Evolutionary conservation across 2,797 vertebrate genomes (phyloP).

Genomic region (Onychomys leucogaster): DNA sequence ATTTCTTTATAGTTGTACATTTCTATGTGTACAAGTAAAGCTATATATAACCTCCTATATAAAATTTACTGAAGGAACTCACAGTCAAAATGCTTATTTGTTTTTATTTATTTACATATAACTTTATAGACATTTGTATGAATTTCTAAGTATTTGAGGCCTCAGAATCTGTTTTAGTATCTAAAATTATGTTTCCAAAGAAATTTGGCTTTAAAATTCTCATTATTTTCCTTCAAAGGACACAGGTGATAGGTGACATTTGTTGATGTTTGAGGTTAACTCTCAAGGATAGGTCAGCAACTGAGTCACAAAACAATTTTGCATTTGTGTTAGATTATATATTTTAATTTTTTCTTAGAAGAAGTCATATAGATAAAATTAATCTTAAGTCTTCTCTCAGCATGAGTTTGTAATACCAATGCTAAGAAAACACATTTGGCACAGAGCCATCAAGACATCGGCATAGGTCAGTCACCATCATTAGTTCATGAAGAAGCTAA

Average conservation of each 20-base stretch:
- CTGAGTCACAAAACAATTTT: slow-evolving; percentile 45
- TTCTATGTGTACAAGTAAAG: background rate
- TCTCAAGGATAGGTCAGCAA: slow-evolving; percentile 6
- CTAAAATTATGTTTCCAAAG: slow-evolving; percentile 22
- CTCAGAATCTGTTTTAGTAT: slow-evolving; percentile 7
- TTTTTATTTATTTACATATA: background rate
- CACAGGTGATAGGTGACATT: slow-evolving; percentile 40
- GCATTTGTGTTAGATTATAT: background rate
- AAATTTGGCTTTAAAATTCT: slow-evolving; percentile 15
- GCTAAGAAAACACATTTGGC: slow-evolving; percentile 3
- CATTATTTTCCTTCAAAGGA: background rate
- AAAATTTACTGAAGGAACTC: background rate
- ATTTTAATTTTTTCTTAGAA: slow-evolving; percentile 48
- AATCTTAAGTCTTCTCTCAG: background rate
- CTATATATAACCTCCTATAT: background rate
- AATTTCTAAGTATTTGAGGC: slow-evolving; percentile 23
- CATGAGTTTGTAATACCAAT: background rate
- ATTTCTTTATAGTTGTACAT: background rate
- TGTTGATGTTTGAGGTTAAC: slow-evolving; percentile 7
- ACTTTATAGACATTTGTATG: background rate
- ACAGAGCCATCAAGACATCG: background rate
- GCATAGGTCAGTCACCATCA: background rate
- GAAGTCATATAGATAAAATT: slow-evolving; percentile 33
- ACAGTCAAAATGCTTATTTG: background rate
- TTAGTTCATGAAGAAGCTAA: slow-evolving; percentile 5